Conservation (phyloP, 1,140 invertebrate species). For the Archivesica marissinica region DNA sequence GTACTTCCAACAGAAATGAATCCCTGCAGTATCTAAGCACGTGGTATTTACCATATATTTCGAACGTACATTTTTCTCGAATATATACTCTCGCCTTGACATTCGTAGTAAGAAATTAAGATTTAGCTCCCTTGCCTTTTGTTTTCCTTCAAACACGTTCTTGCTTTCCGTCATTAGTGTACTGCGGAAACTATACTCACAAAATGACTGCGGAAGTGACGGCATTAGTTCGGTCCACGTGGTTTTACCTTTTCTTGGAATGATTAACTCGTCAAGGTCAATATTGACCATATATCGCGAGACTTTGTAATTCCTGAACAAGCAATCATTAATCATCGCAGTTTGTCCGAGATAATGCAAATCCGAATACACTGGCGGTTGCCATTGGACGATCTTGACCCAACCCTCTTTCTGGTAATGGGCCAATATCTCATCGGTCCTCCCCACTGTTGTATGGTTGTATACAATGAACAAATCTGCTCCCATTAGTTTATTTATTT, state of each 20-base stretch:
- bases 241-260: conserved; percentile 21
- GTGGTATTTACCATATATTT: conserved; percentile 39
- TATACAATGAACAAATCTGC: conserved; percentile 29
- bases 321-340: conserved; percentile 34
- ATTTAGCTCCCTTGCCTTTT: conserved; percentile 24
- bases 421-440: conserved; percentile 40
- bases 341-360: conserved; percentile 30
- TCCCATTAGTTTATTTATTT: conserved; percentile 37
- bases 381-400: conserved; percentile 33
- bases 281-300: conserved; percentile 41
- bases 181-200: conserved; percentile 38
- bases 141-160: conserved; percentile 50
- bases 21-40: conserved; percentile 29
- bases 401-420: conserved; percentile 33
- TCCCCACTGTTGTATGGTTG: conserved; percentile 14
- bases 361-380: conserved; percentile 5
- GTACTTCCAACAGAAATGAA: conserved; percentile 46
- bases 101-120: conserved; percentile 5
- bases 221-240: conserved; percentile 8
- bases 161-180: conserved; percentile 10
- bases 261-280: conserved; percentile 38
- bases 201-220: conserved; percentile 9
- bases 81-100: conserved; percentile 21
- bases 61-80: conserved; percentile 21
- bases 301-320: conserved; percentile 15